Conservation (phyloP, 2,113 vertebrate species). For the Coracopsis vasa region DNA sequence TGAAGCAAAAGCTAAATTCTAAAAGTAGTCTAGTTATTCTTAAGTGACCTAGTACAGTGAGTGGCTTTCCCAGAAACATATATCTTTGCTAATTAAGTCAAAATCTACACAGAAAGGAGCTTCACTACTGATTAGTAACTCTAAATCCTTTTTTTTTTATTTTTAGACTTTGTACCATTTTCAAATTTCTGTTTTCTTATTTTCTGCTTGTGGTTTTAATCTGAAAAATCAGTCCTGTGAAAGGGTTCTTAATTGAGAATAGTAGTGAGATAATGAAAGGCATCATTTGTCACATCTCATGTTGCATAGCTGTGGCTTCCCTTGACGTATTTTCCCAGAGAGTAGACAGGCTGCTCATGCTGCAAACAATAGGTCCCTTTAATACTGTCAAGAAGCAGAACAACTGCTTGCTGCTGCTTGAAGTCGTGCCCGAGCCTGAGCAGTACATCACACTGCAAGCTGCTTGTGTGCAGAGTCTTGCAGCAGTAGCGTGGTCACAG, state of each 20-base stretch:
- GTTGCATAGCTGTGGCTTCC: neutral
- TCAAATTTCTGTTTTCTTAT: slow-evolving; percentile 14
- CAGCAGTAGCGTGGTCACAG: neutral
- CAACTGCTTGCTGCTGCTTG: neutral
- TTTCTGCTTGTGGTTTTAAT: slow-evolving; percentile 40
- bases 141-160: neutral
- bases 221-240: neutral
- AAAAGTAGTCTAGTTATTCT: neutral
- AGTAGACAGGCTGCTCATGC: neutral
- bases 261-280: slow-evolving; percentile 11
- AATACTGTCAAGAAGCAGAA: neutral
- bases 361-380: neutral
- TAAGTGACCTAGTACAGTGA: neutral
- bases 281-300: neutral
- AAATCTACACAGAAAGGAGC: neutral
- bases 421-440: neutral
- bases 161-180: neutral
- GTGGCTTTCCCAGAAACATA: neutral
- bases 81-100: neutral
- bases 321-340: neutral
- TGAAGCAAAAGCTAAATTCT: neutral
- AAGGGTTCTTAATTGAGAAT: slow-evolving; percentile 35
- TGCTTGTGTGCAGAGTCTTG: neutral
- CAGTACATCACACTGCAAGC: neutral
- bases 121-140: neutral